These are phyloP conservation scores for Hystrix brachyura DNA, from an alignment of 2,113 vertebrate genomes.

Conservation along the genomic window DNA sequence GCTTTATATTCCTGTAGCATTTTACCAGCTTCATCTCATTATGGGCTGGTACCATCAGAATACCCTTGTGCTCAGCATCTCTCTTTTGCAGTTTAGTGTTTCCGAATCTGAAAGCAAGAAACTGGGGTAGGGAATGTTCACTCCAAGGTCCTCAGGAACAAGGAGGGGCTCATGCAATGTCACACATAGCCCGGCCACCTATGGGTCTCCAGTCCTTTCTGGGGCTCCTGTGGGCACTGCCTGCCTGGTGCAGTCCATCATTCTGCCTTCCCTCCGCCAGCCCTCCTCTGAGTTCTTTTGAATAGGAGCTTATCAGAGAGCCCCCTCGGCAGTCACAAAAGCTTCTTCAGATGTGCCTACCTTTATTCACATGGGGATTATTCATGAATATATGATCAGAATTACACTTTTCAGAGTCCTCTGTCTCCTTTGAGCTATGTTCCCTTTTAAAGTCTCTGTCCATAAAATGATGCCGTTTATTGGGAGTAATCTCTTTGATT, in stretches of 20 bases:
- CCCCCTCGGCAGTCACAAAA: constrained; percentile 69
- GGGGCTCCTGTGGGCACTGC: neutral
- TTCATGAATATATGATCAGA: constrained; percentile 82
- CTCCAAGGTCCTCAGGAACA: neutral
- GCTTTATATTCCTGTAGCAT: neutral
- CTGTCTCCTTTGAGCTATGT: constrained; percentile 70
- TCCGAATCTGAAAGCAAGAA: neutral
- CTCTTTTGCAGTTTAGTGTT: neutral
- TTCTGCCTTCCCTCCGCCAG: neutral
- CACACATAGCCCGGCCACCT: neutral
- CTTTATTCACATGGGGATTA: constrained; percentile 79
- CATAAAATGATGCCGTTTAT: constrained; percentile 72
- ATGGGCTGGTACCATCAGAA: neutral
- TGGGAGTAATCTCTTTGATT: constrained; percentile 77
- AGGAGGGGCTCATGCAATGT: neutral
- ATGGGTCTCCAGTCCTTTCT: neutral
- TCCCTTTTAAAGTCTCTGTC: constrained; percentile 75
- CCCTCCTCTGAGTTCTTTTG: constrained; percentile 61
- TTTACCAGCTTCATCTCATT: neutral
- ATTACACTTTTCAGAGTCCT: constrained; percentile 74
- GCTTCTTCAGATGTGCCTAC: constrained; percentile 72
- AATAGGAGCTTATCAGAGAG: constrained; percentile 71
- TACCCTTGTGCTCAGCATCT: neutral
- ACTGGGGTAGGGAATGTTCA: neutral
- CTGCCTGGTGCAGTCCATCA: neutral